Conservation (phyloP, 2,113 vertebrate species). For the Eptatretus burgeri region DNA sequence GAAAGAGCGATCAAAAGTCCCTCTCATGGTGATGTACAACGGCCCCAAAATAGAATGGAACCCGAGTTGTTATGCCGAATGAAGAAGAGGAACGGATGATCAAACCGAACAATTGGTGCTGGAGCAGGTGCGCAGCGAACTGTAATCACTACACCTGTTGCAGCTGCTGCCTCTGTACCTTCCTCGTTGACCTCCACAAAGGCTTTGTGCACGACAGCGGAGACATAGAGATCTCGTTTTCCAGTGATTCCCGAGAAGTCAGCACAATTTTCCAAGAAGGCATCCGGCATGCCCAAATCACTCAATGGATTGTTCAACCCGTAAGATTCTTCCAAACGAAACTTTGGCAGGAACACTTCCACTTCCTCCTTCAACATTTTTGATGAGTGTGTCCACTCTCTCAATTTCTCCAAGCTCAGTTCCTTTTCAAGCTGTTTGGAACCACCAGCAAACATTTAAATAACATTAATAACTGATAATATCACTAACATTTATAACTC, state of each 20-base stretch:
- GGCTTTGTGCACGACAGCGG: conserved; percentile 42
- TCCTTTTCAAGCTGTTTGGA: conserved; percentile 32
- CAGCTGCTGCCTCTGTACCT: conserved; percentile 54
- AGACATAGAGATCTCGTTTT: conserved; percentile 28
- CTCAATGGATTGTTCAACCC: conserved; percentile 23
- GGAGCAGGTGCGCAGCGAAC: not conserved
- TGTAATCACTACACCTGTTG: conserved; percentile 20
- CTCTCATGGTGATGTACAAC: conserved; percentile 24
- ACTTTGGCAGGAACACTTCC: conserved; percentile 32
- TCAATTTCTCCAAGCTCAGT: conserved; percentile 32
- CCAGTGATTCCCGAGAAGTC: conserved; percentile 51
- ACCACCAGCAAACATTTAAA: not conserved
- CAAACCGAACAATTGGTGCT: conserved; percentile 13
- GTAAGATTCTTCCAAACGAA: conserved; percentile 46
- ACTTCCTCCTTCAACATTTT: conserved; percentile 24
- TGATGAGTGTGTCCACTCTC: conserved; percentile 32
- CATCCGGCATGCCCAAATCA: conserved; percentile 29
- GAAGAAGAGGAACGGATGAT: conserved; percentile 69
- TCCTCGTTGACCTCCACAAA: conserved; percentile 76
- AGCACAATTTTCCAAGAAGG: conserved; percentile 24
- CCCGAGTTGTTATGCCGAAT: conserved; percentile 37
- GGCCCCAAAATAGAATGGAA: conserved; percentile 40
- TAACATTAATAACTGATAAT: not conserved
- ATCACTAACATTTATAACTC: not conserved
- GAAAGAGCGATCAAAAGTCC: too few relatives aligned